Conservation (phyloP, 1,140 invertebrate genomes). For the Magallana angulata region DNA sequence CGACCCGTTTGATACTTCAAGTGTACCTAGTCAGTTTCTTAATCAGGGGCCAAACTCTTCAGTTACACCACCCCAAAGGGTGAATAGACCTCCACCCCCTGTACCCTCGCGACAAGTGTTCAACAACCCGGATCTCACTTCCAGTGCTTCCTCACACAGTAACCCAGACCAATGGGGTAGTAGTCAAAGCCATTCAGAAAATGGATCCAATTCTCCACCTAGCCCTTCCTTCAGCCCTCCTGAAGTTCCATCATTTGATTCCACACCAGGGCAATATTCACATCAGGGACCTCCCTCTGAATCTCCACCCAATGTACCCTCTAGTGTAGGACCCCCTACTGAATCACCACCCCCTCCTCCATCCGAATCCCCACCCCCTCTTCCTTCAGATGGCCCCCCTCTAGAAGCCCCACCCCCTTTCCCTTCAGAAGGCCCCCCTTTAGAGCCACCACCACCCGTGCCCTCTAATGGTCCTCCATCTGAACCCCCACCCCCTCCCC, state of each 20-base stretch:
- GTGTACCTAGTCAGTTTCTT: slow-evolving; percentile 40
- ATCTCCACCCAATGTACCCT: neutral
- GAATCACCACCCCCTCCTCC: neutral
- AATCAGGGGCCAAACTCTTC: slow-evolving; percentile 19
- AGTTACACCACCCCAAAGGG: neutral
- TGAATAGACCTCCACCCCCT: neutral
- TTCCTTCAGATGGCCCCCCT: neutral
- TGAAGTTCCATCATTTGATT: neutral
- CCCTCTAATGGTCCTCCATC: slow-evolving; percentile 43
- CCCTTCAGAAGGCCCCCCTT: slow-evolving; percentile 9
- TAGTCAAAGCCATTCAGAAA: slow-evolving; percentile 1
- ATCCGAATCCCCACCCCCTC: neutral
- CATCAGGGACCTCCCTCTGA: too few species aligned
- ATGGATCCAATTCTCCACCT: neutral
- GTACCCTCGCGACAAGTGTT: neutral
- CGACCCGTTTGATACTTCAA: slow-evolving; percentile 66
- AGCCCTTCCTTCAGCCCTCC: slow-evolving; percentile 10
- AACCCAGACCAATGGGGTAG: neutral
- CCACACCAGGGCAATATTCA: neutral
- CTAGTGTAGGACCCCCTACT: neutral
- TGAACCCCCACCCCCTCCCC: slow-evolving; percentile 57
- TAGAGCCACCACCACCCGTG: slow-evolving; percentile 8
- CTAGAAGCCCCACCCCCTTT: slow-evolving; percentile 1
- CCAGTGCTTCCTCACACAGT: neutral
- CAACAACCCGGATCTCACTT: neutral